These are phyloP conservation scores for Nasonia vitripennis DNA, from an alignment of 1,140 invertebrate species.

Conservation along the genomic window DNA sequence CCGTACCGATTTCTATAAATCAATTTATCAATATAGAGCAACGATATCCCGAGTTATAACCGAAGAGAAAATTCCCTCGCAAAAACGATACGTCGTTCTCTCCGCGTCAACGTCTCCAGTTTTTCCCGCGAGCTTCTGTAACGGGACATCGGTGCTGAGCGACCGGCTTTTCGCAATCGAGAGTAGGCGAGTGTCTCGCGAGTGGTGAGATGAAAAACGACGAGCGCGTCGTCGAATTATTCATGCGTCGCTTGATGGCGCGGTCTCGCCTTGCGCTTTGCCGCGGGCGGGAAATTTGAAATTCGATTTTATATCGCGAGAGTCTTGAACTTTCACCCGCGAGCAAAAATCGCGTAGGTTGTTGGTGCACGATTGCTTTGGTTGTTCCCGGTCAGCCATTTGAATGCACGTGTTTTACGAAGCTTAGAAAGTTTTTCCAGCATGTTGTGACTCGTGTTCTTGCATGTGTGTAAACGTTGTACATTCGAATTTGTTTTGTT, in stretches of 20 bases:
- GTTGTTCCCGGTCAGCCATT: too few relatives aligned
- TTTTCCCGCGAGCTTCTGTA: constrained; percentile 31
- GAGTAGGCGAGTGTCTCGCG: neutral
- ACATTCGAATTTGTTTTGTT: too few relatives aligned
- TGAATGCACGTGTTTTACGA: too few relatives aligned
- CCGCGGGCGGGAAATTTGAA: neutral
- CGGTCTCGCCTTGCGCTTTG: too few relatives aligned
- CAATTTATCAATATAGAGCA: too few relatives aligned
- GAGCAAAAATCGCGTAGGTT: neutral
- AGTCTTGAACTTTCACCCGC: neutral
- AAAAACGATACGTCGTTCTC: neutral
- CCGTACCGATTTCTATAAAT: too few relatives aligned
- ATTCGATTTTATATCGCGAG: neutral
- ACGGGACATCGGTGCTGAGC: neutral
- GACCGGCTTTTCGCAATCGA: constrained; percentile 38
- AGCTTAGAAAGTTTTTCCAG: too few relatives aligned
- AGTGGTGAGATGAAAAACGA: neutral
- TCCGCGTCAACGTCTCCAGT: neutral
- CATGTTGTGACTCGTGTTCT: too few relatives aligned
- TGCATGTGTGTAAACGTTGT: too few relatives aligned
- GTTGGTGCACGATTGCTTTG: neutral
- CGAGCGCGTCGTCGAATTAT: neutral
- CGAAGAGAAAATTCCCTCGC: neutral
- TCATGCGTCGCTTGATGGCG: neutral
- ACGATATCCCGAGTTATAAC: too few relatives aligned